phyloP scores from a whole-genome alignment of 2,797 vertebrate genomes.

The Mallotus villosus region DNA sequence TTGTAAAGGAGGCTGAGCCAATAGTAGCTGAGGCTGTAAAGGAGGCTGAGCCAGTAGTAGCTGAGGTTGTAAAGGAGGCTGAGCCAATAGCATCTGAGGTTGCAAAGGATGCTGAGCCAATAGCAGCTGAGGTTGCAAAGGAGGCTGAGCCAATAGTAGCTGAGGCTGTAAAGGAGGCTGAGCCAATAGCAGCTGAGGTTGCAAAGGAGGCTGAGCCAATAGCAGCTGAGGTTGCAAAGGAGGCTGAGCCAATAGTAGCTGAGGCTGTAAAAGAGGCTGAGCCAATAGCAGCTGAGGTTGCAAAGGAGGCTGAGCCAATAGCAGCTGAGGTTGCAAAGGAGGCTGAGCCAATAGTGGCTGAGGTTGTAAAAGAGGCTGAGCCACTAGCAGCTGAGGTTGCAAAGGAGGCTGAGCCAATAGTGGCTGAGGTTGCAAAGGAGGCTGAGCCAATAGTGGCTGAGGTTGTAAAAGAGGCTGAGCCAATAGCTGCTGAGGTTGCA shows the following conservation, averaged over 20 bases:
- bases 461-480: not conserved
- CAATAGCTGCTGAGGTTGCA: not conserved
- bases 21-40: not conserved
- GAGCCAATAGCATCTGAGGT: not conserved
- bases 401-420: slow-evolving; percentile 5
- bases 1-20: not conserved
- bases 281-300: slow-evolving; percentile 11
- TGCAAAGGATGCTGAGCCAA: not conserved
- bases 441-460: not conserved
- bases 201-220: not conserved
- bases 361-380: slow-evolving; percentile 34
- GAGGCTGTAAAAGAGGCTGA: slow-evolving; percentile 8
- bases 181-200: not conserved
- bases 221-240: not conserved
- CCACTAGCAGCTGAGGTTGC: slow-evolving; percentile 27
- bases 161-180: not conserved
- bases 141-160: not conserved
- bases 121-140: not conserved
- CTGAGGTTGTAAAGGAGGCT: not conserved
- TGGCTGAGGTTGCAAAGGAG: not conserved
- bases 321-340: slow-evolving; percentile 22
- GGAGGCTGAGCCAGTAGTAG: not conserved
- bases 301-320: slow-evolving; percentile 6
- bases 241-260: not conserved
- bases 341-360: slow-evolving; percentile 25